A percentile compares a stretch with the other conserved stretches of the same genome.
Evolutionary conservation across 1,140 invertebrate species (phyloP).

Genomic region (Fopius arisanus): DNA sequence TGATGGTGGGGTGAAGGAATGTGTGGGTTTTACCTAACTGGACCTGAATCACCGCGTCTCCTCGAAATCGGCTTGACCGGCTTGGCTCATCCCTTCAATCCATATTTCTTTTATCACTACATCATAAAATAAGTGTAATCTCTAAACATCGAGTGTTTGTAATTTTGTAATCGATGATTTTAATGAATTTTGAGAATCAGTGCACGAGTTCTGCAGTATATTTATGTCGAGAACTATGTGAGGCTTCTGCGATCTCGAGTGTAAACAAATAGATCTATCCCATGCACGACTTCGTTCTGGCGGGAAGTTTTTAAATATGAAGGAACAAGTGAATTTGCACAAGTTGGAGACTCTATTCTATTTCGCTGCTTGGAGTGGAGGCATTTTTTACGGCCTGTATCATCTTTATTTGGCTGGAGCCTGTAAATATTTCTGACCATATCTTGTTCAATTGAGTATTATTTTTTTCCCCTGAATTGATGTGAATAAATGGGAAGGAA

Average conservation of each 20-base stretch:
- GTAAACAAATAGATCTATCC: neutral
- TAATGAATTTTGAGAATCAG: too few species aligned
- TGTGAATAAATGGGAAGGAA: too few species aligned
- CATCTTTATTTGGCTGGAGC: slow-evolving; percentile 44
- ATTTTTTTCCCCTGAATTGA: too few species aligned
- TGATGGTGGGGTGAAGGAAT: neutral
- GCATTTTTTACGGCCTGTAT: slow-evolving; percentile 55
- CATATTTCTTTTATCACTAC: too few species aligned
- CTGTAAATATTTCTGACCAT: slow-evolving; percentile 46
- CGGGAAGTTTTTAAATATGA: slow-evolving; percentile 30
- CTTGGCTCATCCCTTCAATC: neutral
- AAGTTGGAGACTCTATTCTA: slow-evolving; percentile 46
- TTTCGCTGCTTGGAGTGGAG: slow-evolving; percentile 46
- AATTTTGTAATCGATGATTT: too few species aligned
- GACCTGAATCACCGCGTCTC: neutral
- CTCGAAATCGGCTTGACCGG: neutral
- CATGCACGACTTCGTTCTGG: neutral
- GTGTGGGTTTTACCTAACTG: neutral
- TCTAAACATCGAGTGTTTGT: too few species aligned
- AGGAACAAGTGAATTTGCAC: slow-evolving; percentile 20
- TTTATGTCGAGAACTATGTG: too few species aligned
- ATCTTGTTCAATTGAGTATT: slow-evolving; percentile 15
- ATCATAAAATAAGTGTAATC: too few species aligned
- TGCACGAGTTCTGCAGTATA: too few species aligned
- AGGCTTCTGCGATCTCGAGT: neutral